These are phyloP conservation scores for Calonectris borealis DNA, from an alignment of 2,113 vertebrate genomes.

Conservation along the genomic window DNA sequence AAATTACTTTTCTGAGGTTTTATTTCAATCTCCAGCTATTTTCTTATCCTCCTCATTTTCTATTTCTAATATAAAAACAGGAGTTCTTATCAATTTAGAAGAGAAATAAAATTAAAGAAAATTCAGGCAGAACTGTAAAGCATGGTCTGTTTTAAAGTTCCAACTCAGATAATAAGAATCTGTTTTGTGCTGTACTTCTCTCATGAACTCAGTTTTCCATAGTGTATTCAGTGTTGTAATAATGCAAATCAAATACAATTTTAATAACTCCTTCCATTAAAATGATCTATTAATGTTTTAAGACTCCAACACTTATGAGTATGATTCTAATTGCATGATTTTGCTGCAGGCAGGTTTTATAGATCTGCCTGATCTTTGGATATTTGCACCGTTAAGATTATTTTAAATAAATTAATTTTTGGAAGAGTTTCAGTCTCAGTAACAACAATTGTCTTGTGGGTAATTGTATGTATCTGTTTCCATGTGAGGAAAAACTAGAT, in stretches of 20 bases:
- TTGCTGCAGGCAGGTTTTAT: conserved; percentile 67
- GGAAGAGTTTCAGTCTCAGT: conserved; percentile 36
- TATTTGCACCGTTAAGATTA: conserved; percentile 59
- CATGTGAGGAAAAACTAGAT: not conserved
- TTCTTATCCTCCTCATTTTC: not conserved
- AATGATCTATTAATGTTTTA: conserved; percentile 74
- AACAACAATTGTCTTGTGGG: not conserved
- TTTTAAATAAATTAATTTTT: conserved; percentile 68
- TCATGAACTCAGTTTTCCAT: not conserved
- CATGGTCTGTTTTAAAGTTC: not conserved
- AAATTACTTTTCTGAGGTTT: conserved; percentile 65
- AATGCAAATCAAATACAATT: conserved; percentile 77
- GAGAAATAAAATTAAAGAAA: conserved; percentile 56
- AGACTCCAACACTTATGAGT: conserved; percentile 67
- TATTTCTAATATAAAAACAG: conserved; percentile 16
- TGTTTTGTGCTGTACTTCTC: not conserved
- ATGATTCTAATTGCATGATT: conserved; percentile 70
- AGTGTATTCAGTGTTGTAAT: conserved; percentile 54
- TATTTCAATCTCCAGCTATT: conserved; percentile 61
- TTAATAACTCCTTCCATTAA: conserved; percentile 76
- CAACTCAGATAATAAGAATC: not conserved
- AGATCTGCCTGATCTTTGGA: conserved; percentile 52
- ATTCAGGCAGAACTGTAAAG: not conserved
- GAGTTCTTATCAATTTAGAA: conserved; percentile 4
- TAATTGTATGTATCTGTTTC: not conserved